Percentiles rank a stretch among this genome's conserved stretches.
Evolutionary conservation across 2,797 vertebrate species (phyloP).

Genomic region (Cyprinodon diabolis): DNA sequence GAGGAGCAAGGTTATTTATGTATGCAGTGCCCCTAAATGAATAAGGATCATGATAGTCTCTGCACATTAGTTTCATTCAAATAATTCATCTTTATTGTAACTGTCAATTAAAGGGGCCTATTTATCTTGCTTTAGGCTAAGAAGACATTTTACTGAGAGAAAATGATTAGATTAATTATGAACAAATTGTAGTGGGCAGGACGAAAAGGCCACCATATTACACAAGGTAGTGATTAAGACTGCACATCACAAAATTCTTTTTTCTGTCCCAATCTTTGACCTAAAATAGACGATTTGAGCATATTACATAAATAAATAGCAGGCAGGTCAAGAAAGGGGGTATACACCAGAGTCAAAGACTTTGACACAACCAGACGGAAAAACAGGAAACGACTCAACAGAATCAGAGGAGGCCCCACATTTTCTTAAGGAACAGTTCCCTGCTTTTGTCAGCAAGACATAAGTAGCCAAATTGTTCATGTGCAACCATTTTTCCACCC

Average conservation of each 20-base stretch:
- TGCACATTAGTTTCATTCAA: background rate
- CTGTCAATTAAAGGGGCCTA: background rate
- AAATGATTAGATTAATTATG: constrained; percentile 5
- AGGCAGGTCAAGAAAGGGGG: background rate
- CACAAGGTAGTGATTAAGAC: background rate
- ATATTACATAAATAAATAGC: background rate
- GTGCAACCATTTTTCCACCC: background rate
- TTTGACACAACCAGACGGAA: background rate
- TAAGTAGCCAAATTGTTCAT: background rate
- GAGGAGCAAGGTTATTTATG: background rate
- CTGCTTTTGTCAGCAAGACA: background rate
- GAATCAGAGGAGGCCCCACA: background rate
- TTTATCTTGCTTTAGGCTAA: background rate
- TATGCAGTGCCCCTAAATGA: background rate
- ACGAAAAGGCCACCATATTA: background rate
- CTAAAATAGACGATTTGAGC: background rate
- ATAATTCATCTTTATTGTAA: background rate
- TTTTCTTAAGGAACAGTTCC: background rate
- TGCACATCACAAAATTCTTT: background rate
- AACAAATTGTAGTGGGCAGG: background rate
- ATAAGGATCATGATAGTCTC: background rate
- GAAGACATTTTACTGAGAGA: background rate
- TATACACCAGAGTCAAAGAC: background rate
- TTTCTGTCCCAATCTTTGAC: background rate
- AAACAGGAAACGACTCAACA: background rate